Base-by-base conservation (phyloP, 2,797 vertebrate genomes). In the Caiman crocodilus region DNA sequence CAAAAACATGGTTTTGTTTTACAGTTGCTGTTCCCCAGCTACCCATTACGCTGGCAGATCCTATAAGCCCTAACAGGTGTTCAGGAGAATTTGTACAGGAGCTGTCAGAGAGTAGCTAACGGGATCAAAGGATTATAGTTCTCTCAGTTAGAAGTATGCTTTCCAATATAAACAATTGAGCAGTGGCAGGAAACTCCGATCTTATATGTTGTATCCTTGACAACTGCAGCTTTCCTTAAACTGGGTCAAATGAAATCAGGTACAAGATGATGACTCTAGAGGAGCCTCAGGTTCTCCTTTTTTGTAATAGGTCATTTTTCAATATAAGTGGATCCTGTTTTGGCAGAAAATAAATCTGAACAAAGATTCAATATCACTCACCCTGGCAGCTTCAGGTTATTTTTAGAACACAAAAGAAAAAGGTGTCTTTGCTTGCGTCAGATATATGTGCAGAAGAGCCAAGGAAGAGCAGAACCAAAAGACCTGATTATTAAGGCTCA, bases 321-420 rank as follows among this genome's bases (percentile, higher is more conserved):
- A 59, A 64, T 67, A 57, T 50, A 20, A 28, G 17, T 90, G 12
- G 79, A 60, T 74, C 59, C 58, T 8, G 10, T 67, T 23, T 89
- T 67, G 57, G 77, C 16, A 88, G 55, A 69, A 92, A 90, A 65
- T 18, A 80, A 80, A 14, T 4, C 1, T 65, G 83, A 81, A 30
- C 58, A 87, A 90, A 90, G 30, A 14, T 75, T 76, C 77, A 1
- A 14, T 74, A 76, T 88, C 71, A 58, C 28, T 64, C 93, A 87
- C 65, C 87, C 65, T 76, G 32, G 84, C 63, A 78, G 83, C 30
- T 93, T 87, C 30, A 84, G 8, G 73, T 94, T 90, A 89, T 92
- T 95, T 95, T 94, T 93, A 93, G 83, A 82, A 69, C 63, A 76
- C 42, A 28, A 21, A 69, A 28, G 63, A 32, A 84, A 78, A 94